Evolutionary conservation across 2,113 vertebrate genomes (phyloP).

Genomic region (Mus pahari): DNA sequence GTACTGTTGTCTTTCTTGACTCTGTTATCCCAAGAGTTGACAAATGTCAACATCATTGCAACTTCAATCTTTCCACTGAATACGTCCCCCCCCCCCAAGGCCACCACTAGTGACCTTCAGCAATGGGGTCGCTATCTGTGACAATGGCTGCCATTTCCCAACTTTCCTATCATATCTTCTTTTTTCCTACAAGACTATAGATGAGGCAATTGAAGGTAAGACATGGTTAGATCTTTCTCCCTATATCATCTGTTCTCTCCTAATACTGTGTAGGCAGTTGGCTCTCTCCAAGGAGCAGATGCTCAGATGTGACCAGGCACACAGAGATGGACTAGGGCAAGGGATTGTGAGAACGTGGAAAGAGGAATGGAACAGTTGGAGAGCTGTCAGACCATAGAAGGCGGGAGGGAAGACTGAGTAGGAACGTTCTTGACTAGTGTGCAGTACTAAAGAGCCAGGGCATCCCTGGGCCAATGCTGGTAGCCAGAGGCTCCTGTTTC

Average conservation of each 20-base stretch:
- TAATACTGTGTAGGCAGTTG: not conserved
- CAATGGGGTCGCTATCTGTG: not conserved
- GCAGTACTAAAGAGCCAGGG: not conserved
- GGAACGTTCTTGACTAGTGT: not conserved
- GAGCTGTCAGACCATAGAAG: not conserved
- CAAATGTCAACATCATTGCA: not conserved
- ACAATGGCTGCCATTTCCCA: too few relatives aligned
- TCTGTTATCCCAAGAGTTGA: not conserved
- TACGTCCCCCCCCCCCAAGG: not conserved
- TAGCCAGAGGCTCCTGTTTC: not conserved
- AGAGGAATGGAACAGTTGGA: not conserved
- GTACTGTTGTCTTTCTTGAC: fast-evolving
- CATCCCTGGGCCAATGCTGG: not conserved
- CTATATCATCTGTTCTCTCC: not conserved
- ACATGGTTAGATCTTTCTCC: not conserved
- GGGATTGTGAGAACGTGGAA: not conserved
- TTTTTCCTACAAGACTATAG: not conserved
- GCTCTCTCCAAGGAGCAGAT: not conserved
- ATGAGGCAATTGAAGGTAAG: not conserved
- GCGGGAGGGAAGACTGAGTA: not conserved
- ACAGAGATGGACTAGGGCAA: not conserved
- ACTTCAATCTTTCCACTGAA: not conserved
- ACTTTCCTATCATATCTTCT: not conserved
- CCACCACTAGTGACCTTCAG: not conserved
- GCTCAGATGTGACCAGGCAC: not conserved